Evolutionary conservation across 2,888 invertebrate genomes (phyloP).

Genomic region (Lymantria dispar): DNA sequence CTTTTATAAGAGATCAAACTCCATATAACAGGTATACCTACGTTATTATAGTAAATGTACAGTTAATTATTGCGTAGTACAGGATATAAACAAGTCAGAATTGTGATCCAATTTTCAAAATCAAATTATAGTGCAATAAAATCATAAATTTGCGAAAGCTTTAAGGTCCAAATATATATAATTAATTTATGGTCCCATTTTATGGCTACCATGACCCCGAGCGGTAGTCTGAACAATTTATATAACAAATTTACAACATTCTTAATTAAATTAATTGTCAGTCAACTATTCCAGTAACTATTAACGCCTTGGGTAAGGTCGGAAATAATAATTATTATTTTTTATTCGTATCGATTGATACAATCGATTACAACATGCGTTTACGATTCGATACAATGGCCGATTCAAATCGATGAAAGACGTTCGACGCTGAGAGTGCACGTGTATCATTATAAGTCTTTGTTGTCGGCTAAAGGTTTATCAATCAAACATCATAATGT

Average conservation of each 20-base stretch:
- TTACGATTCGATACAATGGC: constrained; percentile 63
- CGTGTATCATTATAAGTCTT: constrained; percentile 38
- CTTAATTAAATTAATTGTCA: constrained; percentile 70
- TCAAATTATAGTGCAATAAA: not conserved
- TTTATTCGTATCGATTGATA: constrained; percentile 54
- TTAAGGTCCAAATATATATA: constrained; percentile 1
- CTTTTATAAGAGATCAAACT: too few species aligned
- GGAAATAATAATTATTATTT: constrained; percentile 63
- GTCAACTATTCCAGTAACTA: constrained; percentile 55
- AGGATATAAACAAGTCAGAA: too few species aligned
- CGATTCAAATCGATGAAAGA: constrained; percentile 65
- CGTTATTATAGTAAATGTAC: too few species aligned
- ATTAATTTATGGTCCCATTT: constrained; percentile 13
- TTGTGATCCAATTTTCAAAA: not conserved
- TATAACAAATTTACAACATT: constrained; percentile 49
- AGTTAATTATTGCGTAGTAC: too few species aligned
- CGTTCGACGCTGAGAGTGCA: constrained; percentile 44
- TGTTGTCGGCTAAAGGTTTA: constrained; percentile 29
- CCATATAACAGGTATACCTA: too few species aligned
- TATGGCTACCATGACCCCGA: constrained; percentile 31
- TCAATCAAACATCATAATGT: constrained; percentile 28
- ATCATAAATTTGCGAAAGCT: not conserved
- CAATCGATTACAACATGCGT: constrained; percentile 66
- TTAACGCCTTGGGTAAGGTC: constrained; percentile 71
- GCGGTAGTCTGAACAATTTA: constrained; percentile 42